These are phyloP conservation scores for Ceratina japonica DNA, from an alignment of 1,140 invertebrate species.

Conservation along the genomic window DNA sequence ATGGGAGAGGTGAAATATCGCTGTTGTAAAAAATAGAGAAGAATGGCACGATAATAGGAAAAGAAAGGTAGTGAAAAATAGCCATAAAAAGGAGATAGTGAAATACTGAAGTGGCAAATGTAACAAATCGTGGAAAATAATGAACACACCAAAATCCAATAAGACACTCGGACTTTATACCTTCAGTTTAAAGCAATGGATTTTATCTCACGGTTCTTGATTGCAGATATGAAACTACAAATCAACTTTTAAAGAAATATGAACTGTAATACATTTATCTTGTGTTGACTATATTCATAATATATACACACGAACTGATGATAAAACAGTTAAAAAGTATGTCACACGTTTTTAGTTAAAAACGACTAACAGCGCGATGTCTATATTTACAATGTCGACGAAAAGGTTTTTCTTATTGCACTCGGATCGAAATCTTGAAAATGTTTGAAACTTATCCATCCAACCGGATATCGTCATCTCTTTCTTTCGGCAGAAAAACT, in stretches of 20 bases:
- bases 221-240: too few species aligned
- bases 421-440: too few species aligned
- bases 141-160: too few species aligned
- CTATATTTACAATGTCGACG: constrained; percentile 11
- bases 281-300: too few species aligned
- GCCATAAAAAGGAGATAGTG: neutral
- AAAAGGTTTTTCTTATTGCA: constrained; percentile 48
- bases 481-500: neutral
- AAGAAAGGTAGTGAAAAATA: neutral
- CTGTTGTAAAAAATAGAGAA: constrained; percentile 9
- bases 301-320: too few species aligned
- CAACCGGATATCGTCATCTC: neutral
- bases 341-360: constrained; percentile 24
- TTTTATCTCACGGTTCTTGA: too few species aligned
- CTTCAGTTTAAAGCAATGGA: too few species aligned
- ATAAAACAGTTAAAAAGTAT: too few species aligned
- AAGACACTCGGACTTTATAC: too few species aligned
- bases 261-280: too few species aligned
- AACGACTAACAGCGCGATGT: neutral
- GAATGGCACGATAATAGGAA: neutral
- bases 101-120: neutral
- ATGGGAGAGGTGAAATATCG: neutral
- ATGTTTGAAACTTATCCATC: neutral
- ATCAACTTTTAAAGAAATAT: too few species aligned
- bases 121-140: too few species aligned